These are phyloP conservation scores for Iphiclides podalirius DNA, from an alignment of 2,888 invertebrate genomes.

Conservation along the genomic window DNA sequence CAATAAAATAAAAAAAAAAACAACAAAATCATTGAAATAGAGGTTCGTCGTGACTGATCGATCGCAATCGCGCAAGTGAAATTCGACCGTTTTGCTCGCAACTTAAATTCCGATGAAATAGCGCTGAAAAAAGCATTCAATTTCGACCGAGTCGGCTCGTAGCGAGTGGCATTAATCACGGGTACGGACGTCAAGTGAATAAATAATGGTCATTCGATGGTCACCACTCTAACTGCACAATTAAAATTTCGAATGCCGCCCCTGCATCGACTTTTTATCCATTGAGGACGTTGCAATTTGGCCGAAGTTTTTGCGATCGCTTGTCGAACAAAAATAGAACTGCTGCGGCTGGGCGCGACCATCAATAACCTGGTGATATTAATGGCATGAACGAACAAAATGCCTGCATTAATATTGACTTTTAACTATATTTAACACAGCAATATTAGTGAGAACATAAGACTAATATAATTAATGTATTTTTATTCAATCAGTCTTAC, in stretches of 20 bases:
- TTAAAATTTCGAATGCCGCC: slow-evolving; percentile 56
- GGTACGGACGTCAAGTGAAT: slow-evolving; percentile 32
- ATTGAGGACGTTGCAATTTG: slow-evolving; percentile 36
- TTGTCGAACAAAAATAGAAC: slow-evolving; percentile 49
- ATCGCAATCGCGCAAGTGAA: slow-evolving; percentile 3
- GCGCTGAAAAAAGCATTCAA: slow-evolving; percentile 19
- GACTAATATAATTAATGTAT: slow-evolving; percentile 27
- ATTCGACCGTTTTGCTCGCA: slow-evolving; percentile 9
- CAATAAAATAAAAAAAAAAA: too few species aligned
- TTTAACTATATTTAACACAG: slow-evolving; percentile 5
- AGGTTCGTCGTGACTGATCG: neutral
- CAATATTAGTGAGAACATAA: neutral
- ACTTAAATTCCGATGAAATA: slow-evolving; percentile 15
- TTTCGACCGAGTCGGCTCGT: slow-evolving; percentile 32
- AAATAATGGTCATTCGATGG: slow-evolving; percentile 29
- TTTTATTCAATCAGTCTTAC: slow-evolving; percentile 17
- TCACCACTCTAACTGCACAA: slow-evolving; percentile 28
- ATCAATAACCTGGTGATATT: slow-evolving; percentile 20
- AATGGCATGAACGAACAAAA: slow-evolving; percentile 9
- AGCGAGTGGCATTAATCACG: slow-evolving; percentile 40
- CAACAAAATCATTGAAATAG: too few species aligned
- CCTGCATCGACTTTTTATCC: slow-evolving; percentile 45
- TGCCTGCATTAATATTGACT: slow-evolving; percentile 2
- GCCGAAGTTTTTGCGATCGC: slow-evolving; percentile 43
- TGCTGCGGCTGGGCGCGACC: slow-evolving; percentile 8